Percentiles rank a stretch among this genome's conserved stretches.
phyloP scores from a whole-genome alignment of 2,113 vertebrate genomes.

The Leptosomus discolor region DNA sequence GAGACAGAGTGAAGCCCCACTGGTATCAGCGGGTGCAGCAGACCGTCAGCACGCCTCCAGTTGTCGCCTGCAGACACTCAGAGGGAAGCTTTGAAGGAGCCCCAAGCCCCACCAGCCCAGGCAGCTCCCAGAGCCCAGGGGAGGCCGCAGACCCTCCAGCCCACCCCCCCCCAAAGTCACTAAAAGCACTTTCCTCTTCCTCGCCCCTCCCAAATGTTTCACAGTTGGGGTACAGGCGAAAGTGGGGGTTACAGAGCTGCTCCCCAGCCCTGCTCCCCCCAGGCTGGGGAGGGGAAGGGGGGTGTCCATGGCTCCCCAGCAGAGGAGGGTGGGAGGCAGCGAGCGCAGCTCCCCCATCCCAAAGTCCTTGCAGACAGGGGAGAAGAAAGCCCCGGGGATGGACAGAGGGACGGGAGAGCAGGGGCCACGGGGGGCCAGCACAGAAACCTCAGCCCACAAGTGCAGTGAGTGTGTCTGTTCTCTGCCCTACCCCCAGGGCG shows the following conservation, averaged over 20 bases:
- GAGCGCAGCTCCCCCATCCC: neutral
- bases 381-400: neutral
- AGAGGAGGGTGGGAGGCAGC: neutral
- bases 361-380: neutral
- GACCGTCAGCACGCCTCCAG: rapidly evolving
- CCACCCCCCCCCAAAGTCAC: neutral
- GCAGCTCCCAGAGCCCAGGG: neutral
- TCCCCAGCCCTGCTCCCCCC: neutral
- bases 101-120: neutral
- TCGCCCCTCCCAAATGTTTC: neutral
- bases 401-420: neutral
- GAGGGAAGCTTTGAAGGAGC: neutral
- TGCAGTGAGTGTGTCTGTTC: rapidly evolving
- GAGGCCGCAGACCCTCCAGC: neutral
- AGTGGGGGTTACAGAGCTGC: rapidly evolving
- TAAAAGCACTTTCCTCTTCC: neutral
- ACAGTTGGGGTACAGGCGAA: neutral
- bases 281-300: neutral
- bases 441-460: neutral
- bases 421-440: neutral
- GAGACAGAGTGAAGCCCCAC: no score
- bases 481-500: neutral
- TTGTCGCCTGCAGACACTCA: rapidly evolving
- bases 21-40: rapidly evolving
- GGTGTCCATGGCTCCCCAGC: neutral